These are phyloP conservation scores for Melanophora roralis DNA, from an alignment of 2,888 invertebrate species.

Conservation along the genomic window DNA sequence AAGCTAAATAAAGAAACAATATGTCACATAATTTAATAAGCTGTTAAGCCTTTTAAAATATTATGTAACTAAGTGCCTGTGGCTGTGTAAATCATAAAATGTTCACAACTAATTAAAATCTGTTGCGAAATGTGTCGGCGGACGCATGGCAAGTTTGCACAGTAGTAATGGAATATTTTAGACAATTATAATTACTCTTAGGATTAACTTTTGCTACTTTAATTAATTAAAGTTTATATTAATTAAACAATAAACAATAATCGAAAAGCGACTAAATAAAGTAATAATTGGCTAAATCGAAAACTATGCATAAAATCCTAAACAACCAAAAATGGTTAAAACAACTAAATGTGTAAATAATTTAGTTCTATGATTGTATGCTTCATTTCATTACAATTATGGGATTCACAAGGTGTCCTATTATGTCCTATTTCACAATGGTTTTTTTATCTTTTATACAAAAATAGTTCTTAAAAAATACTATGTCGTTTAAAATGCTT, in stretches of 20 bases:
- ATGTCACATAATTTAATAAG: conserved; percentile 39
- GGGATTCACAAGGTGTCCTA: too few species aligned
- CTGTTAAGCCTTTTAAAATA: too few species aligned
- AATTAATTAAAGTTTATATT: conserved; percentile 60
- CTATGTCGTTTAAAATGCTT: too few species aligned
- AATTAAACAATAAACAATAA: background rate
- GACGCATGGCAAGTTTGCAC: background rate
- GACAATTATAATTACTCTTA: background rate
- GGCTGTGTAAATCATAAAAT: background rate
- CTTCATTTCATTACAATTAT: too few species aligned
- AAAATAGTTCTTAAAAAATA: too few species aligned
- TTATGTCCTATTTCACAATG: too few species aligned
- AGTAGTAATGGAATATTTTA: background rate
- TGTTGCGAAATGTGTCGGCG: conserved; percentile 21
- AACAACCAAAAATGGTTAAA: background rate
- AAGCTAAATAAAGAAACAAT: conserved; percentile 19
- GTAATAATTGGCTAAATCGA: background rate
- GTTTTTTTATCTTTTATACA: too few species aligned
- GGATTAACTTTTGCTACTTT: background rate
- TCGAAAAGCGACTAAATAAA: background rate
- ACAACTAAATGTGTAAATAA: background rate
- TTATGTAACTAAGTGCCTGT: too few species aligned
- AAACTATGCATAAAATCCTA: background rate
- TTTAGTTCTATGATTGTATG: background rate
- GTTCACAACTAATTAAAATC: background rate